These are phyloP conservation scores for Colistium nudipinnis DNA, from an alignment of 2,113 vertebrate genomes.

Conservation along the genomic window DNA sequence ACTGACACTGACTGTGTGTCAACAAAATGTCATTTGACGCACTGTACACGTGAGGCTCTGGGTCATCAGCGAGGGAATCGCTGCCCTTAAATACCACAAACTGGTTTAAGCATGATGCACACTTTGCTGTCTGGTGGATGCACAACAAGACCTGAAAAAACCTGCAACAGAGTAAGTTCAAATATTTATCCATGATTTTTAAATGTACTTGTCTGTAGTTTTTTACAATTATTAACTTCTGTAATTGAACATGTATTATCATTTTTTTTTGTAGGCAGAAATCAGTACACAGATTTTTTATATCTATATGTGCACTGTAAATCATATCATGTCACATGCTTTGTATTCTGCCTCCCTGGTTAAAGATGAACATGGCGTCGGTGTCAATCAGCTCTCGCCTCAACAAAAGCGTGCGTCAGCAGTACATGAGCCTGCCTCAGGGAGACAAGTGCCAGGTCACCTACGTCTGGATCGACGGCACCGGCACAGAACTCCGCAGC, in stretches of 20 bases:
- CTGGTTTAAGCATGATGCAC: conserved; percentile 33
- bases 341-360: background rate
- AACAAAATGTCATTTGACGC: no score
- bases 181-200: background rate
- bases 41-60: background rate
- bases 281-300: no score
- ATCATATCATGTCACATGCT: no score
- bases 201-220: no score
- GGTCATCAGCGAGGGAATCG: conserved; percentile 1
- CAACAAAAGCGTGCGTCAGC: conserved; percentile 70
- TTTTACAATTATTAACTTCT: background rate
- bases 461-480: conserved; percentile 88
- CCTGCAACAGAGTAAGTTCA: conserved; percentile 35
- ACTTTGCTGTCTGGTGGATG: background rate
- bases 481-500: conserved; percentile 81
- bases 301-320: no score
- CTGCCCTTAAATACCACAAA: conserved; percentile 43
- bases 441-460: conserved; percentile 79
- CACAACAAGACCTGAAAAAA: background rate
- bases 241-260: background rate
- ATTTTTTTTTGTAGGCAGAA: background rate
- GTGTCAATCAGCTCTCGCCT: conserved; percentile 49
- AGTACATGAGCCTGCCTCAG: conserved; percentile 83
- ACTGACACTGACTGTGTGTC: no score
- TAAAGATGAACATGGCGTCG: conserved; percentile 57